Conservation (phyloP, 2,113 vertebrate genomes). For the Rhegmatorhina hoffmannsi region DNA sequence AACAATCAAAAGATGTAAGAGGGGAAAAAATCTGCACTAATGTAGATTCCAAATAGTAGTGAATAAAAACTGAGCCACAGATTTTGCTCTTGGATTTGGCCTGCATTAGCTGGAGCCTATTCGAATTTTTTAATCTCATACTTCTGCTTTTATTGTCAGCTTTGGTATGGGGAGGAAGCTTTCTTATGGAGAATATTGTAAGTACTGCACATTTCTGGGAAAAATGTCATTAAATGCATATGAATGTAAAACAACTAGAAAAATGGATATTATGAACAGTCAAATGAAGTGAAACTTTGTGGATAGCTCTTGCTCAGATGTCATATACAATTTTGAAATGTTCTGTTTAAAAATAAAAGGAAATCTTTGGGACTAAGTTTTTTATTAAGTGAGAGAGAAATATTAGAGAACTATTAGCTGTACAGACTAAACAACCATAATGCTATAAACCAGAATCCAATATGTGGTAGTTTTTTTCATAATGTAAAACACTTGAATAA, state of each 20-base stretch:
- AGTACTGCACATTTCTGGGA: background rate
- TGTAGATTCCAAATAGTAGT: conserved; percentile 14
- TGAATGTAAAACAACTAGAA: background rate
- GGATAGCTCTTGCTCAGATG: background rate
- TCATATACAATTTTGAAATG: background rate
- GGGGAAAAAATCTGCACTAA: background rate
- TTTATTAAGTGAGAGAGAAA: conserved; percentile 50
- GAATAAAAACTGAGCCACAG: background rate
- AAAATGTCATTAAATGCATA: background rate
- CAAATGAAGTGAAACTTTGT: conserved; percentile 2
- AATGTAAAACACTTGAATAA: conserved; percentile 44
- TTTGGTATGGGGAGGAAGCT: background rate
- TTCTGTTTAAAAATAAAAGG: conserved; percentile 23
- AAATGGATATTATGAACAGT: background rate
- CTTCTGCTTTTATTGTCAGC: conserved; percentile 4
- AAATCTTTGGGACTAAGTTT: conserved; percentile 25
- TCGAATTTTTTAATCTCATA: background rate
- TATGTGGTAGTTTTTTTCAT: conserved; percentile 45
- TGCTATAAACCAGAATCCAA: conserved; percentile 41
- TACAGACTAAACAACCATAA: conserved; percentile 34
- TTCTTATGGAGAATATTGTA: background rate
- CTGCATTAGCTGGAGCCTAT: background rate
- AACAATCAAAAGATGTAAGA: background rate
- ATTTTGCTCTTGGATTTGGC: conserved; percentile 24
- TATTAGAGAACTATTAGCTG: conserved; percentile 37